Conservation (phyloP, 1,140 invertebrate species). For the Trypoxylus dichotomus region DNA sequence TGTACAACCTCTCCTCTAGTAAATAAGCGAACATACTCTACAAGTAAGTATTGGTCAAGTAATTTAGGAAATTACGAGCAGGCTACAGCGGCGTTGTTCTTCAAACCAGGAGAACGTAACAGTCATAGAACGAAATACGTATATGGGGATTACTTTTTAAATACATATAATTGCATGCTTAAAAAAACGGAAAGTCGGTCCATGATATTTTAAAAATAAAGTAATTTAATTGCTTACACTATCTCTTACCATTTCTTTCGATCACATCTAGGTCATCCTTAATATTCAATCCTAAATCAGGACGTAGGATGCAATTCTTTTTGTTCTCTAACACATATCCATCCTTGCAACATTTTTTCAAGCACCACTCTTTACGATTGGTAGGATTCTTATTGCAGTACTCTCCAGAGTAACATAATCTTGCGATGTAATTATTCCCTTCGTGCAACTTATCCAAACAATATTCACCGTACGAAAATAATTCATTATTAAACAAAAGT, state of each 20-base stretch:
- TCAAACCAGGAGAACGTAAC: too few relatives aligned
- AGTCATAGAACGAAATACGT: too few relatives aligned
- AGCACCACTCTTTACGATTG: background rate
- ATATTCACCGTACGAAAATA: slow-evolving; percentile 1
- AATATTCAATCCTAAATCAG: slow-evolving; percentile 1
- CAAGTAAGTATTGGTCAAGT: too few relatives aligned
- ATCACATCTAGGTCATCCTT: background rate
- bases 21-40: too few relatives aligned
- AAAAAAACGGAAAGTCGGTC: too few relatives aligned
- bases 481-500: background rate
- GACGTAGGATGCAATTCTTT: background rate
- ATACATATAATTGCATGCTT: too few relatives aligned
- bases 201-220: too few relatives aligned
- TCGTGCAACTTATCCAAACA: background rate
- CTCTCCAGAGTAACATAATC: background rate
- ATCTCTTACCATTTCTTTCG: background rate
- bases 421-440: background rate
- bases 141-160: too few relatives aligned
- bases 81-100: too few relatives aligned
- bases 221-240: too few relatives aligned
- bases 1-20: too few relatives aligned
- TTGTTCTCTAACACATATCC: background rate
- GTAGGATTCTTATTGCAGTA: background rate
- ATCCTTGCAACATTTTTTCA: slow-evolving; percentile 15
- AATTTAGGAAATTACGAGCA: too few relatives aligned